A percentile compares a stretch with the other conserved stretches of the same genome.
Evolutionary conservation across 2,113 vertebrate genomes (phyloP).

Genomic region (Sylvicapra grimmia): DNA sequence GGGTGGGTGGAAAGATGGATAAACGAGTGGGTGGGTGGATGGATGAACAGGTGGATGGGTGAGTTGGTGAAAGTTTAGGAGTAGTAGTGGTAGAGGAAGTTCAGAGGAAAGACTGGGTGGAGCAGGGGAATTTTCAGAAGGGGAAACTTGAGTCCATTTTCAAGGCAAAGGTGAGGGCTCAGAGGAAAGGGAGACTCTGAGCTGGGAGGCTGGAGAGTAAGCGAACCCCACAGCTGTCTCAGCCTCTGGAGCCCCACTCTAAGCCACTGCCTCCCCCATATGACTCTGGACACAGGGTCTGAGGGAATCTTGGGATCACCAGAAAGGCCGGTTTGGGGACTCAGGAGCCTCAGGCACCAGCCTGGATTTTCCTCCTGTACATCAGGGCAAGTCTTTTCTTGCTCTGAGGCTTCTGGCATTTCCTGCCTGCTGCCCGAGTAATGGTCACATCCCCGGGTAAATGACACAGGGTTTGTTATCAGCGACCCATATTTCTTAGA

Average conservation of each 20-base stretch:
- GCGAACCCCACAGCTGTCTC: neutral
- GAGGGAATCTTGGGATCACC: neutral
- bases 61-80: neutral
- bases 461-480: neutral
- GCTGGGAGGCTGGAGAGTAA: neutral
- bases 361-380: neutral
- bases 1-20: neutral
- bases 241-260: neutral
- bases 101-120: neutral
- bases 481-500: slow-evolving; percentile 44
- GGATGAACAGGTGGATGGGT: neutral
- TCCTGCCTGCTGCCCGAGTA: neutral
- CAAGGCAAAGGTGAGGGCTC: neutral
- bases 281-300: neutral
- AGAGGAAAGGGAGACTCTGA: neutral
- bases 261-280: fast-evolving
- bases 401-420: neutral
- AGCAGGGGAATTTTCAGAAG: neutral
- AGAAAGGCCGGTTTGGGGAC: neutral
- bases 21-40: fast-evolving
- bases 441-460: neutral
- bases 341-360: neutral
- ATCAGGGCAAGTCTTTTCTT: neutral
- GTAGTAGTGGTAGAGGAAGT: too few relatives aligned
- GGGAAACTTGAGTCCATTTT: neutral